A percentile compares a stretch with the other conserved stretches of the same genome.
Conservation (phyloP, 1,140 invertebrate species). For the Hypothenemus hampei region DNA sequence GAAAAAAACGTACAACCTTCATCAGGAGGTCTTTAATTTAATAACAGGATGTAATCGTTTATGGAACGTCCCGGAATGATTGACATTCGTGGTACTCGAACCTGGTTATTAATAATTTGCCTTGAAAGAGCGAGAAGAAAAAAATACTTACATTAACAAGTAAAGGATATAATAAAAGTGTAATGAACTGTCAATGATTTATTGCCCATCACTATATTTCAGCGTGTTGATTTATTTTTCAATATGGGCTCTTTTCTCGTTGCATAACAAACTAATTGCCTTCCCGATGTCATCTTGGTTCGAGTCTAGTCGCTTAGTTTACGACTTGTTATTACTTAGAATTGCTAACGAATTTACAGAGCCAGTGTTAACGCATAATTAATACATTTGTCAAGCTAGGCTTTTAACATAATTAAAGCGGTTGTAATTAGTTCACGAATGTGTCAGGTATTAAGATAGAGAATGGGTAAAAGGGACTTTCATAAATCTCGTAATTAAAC, state of each 20-base stretch:
- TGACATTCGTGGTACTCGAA: slow-evolving; percentile 8
- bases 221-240: slow-evolving; percentile 13
- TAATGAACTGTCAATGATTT: slow-evolving; percentile 7
- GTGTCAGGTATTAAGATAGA: too few relatives aligned
- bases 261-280: background rate
- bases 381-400: too few relatives aligned
- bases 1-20: too few relatives aligned
- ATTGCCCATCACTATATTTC: background rate
- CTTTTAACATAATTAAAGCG: too few relatives aligned
- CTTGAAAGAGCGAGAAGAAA: slow-evolving; percentile 2
- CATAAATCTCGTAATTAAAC: too few relatives aligned
- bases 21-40: background rate
- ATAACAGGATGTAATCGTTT: slow-evolving; percentile 9
- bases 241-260: background rate
- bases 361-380: too few relatives aligned
- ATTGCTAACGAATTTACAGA: too few relatives aligned
- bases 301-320: too few relatives aligned
- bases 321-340: too few relatives aligned
- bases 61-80: slow-evolving; percentile 5
- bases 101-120: slow-evolving; percentile 3
- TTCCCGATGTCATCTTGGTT: background rate
- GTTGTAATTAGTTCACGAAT: too few relatives aligned
- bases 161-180: slow-evolving; percentile 1
- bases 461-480: too few relatives aligned
- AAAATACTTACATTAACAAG: slow-evolving; percentile 9